Percentiles rank a stretch among this genome's conserved stretches.
phyloP scores from a whole-genome alignment of 2,113 vertebrate genomes.

The Gasterosteus aculeatus region DNA sequence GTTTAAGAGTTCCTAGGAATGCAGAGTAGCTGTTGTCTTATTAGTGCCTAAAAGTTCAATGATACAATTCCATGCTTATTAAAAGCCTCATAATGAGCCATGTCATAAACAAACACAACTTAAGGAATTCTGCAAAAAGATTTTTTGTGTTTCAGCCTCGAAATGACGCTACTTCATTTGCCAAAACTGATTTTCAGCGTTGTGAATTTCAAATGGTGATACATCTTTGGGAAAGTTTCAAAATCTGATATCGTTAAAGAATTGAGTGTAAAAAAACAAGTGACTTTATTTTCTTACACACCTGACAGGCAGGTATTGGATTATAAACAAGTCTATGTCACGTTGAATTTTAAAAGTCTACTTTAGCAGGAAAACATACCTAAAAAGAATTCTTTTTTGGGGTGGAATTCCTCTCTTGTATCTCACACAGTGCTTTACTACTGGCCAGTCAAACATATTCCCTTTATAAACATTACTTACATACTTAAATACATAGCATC shows the following conservation, averaged over 20 bases:
- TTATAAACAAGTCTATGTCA: constrained; percentile 1
- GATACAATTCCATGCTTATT: constrained; percentile 45
- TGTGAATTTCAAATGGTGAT: background rate
- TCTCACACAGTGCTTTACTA: constrained; percentile 69
- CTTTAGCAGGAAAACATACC: constrained; percentile 21
- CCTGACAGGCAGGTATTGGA: background rate
- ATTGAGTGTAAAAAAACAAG: background rate
- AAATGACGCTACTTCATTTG: constrained; percentile 19
- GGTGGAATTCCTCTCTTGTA: constrained; percentile 45
- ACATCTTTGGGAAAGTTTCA: constrained; percentile 10
- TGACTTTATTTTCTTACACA: background rate
- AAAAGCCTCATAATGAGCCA: background rate
- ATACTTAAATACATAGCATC: constrained; percentile 54
- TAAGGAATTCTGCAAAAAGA: constrained; percentile 30
- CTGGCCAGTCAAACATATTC: constrained; percentile 67
- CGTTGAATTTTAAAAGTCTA: background rate
- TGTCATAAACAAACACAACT: background rate
- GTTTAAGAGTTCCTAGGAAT: constrained; percentile 43
- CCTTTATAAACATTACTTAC: constrained; percentile 72
- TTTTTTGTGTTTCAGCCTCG: constrained; percentile 26
- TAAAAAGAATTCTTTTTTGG: constrained; percentile 25
- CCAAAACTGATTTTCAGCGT: background rate
- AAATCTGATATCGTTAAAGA: background rate
- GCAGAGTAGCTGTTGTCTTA: constrained; percentile 60
- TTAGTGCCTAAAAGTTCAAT: constrained; percentile 48